Evolutionary conservation across 2,113 vertebrate species (phyloP).

Genomic region (Antigone vipio): DNA sequence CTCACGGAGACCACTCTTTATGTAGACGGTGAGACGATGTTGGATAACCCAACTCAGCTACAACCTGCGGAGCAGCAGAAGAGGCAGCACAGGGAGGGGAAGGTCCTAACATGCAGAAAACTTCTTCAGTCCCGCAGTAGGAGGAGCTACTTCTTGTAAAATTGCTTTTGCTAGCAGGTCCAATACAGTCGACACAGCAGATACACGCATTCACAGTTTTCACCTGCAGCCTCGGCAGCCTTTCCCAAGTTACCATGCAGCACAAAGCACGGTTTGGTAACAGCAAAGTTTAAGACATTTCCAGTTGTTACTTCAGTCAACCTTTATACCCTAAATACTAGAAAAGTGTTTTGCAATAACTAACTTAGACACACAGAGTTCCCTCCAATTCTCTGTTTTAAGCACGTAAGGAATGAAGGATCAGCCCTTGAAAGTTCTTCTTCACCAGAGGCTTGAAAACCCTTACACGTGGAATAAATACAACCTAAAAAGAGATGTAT

Average conservation of each 20-base stretch:
- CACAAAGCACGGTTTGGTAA: neutral
- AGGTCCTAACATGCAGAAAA: neutral
- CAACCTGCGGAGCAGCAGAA: neutral
- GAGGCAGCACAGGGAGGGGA: neutral
- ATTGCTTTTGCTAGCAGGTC: neutral
- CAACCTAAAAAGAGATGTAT: neutral
- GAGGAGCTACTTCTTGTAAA: constrained; percentile 20
- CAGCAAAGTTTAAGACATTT: neutral
- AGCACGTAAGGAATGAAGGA: neutral
- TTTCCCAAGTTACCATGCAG: neutral
- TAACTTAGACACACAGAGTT: neutral
- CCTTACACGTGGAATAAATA: neutral
- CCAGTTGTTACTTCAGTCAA: neutral
- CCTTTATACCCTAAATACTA: neutral
- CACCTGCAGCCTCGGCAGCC: neutral
- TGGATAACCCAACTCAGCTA: neutral
- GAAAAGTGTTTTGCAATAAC: neutral
- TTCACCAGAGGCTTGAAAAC: neutral
- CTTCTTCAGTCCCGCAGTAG: neutral
- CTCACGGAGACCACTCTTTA: neutral
- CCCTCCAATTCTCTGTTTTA: neutral
- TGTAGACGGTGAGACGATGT: neutral
- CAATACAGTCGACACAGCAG: neutral
- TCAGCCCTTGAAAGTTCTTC: neutral
- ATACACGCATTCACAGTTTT: neutral